Conservation (phyloP, 2,888 invertebrate genomes). For the Euproctis similis region DNA sequence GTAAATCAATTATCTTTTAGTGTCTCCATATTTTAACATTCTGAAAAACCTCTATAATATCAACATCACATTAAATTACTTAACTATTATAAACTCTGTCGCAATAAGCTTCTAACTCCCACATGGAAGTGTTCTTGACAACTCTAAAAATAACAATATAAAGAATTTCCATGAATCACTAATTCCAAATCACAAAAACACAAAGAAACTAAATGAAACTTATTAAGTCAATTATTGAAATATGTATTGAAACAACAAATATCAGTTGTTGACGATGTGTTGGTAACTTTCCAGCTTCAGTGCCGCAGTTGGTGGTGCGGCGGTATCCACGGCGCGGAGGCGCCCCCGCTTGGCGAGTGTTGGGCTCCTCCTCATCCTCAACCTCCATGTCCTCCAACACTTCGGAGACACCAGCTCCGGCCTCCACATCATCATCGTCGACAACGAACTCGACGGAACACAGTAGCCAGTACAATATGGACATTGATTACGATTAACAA, state of each 20-base stretch:
- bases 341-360: slow-evolving; percentile 7
- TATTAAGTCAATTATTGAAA: not conserved
- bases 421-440: not conserved
- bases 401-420: slow-evolving; percentile 21
- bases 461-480: slow-evolving; percentile 58
- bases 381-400: slow-evolving; percentile 29
- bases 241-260: not conserved
- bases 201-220: too few species aligned
- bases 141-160: too few species aligned
- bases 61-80: too few species aligned
- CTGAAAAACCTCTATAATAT: too few species aligned
- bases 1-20: too few species aligned
- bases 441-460: slow-evolving; percentile 29
- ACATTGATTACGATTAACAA: slow-evolving; percentile 63
- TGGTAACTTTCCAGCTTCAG: slow-evolving; percentile 24
- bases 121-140: too few species aligned
- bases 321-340: slow-evolving; percentile 6
- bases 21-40: too few species aligned
- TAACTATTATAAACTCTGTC: too few species aligned
- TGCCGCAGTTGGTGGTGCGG: slow-evolving; percentile 34
- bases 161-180: too few species aligned
- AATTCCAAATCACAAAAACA: too few species aligned
- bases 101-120: too few species aligned
- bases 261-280: not conserved
- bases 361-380: slow-evolving; percentile 13